These are phyloP conservation scores for Phenacoccus solenopsis DNA, from an alignment of 1,140 invertebrate genomes.

Conservation along the genomic window DNA sequence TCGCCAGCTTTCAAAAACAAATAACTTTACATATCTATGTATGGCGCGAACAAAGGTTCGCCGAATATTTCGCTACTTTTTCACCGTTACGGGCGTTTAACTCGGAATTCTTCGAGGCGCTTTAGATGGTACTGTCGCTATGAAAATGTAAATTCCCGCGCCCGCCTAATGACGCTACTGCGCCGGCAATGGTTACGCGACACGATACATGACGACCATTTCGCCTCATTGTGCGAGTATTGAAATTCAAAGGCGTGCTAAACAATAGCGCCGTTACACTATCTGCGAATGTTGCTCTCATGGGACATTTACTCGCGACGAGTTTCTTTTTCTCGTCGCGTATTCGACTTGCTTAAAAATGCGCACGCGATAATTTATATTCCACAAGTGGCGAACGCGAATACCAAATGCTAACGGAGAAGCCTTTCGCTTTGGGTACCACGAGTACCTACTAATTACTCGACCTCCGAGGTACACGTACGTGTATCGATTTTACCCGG, in stretches of 20 bases:
- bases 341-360: not conserved
- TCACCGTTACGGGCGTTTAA: conserved; percentile 7
- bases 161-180: not conserved
- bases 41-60: not conserved
- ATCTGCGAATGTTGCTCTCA: not conserved
- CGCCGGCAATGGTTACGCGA: not conserved
- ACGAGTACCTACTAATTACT: too few species aligned
- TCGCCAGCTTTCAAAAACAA: too few species aligned
- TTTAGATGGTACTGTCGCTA: not conserved
- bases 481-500: not conserved
- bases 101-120: conserved; percentile 18
- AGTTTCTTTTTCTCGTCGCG: not conserved
- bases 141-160: not conserved
- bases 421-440: too few species aligned
- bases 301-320: not conserved
- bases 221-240: not conserved
- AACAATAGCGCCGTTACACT: not conserved
- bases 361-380: not conserved
- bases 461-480: too few species aligned
- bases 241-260: not conserved
- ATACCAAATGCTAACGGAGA: too few species aligned
- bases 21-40: too few species aligned
- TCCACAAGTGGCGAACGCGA: not conserved
- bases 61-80: not conserved
- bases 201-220: too few species aligned